Evolutionary conservation across 2,113 vertebrate species (phyloP).

Genomic region (Anolis sagrei): DNA sequence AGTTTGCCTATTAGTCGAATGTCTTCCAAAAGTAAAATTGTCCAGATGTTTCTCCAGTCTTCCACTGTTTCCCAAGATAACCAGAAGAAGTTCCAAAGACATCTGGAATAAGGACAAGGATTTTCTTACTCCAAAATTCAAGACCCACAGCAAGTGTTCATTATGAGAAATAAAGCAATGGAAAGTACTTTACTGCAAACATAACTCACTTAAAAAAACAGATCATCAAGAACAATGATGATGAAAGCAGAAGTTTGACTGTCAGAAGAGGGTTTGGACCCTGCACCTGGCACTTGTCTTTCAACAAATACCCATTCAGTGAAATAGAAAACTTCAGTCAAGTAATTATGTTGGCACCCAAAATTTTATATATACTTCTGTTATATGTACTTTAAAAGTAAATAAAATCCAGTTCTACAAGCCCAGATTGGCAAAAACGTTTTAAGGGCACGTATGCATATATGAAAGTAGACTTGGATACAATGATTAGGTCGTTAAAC

Average conservation of each 20-base stretch:
- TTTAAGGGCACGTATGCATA: background rate
- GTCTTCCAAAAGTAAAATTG: constrained; percentile 57
- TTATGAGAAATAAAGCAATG: constrained; percentile 22
- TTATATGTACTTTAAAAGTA: constrained; percentile 13
- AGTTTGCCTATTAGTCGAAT: constrained; percentile 50
- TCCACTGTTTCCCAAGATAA: constrained; percentile 16
- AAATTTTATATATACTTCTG: background rate
- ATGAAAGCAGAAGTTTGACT: constrained; percentile 33
- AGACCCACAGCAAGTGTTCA: background rate
- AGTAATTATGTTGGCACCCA: constrained; percentile 15
- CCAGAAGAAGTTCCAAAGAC: constrained; percentile 44
- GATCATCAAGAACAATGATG: constrained; percentile 64
- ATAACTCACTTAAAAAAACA: constrained; percentile 37
- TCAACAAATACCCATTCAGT: constrained; percentile 26
- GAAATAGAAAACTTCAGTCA: background rate
- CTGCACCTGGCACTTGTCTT: background rate
- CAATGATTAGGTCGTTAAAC: background rate
- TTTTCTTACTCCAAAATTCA: constrained; percentile 58
- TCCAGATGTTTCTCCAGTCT: constrained; percentile 24
- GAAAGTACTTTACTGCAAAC: constrained; percentile 1
- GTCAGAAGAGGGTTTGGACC: constrained; percentile 15
- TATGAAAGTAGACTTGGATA: background rate
- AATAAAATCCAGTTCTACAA: constrained; percentile 26
- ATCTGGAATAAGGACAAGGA: constrained; percentile 68
- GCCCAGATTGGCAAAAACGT: background rate